Conservation (phyloP, 2,113 vertebrate species). For the Tautogolabrus adspersus region DNA sequence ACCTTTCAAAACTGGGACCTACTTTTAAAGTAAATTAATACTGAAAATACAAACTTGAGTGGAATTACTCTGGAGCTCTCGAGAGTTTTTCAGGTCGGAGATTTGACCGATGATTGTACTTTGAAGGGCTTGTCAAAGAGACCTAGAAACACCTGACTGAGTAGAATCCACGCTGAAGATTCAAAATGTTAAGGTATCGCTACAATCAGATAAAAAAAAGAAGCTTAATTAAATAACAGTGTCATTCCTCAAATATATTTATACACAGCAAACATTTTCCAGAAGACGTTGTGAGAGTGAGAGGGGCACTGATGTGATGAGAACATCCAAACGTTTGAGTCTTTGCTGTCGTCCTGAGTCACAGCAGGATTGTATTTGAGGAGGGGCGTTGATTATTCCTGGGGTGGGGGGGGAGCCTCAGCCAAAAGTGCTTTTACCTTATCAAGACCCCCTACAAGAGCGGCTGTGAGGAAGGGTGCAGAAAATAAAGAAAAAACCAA, state of each 20-base stretch:
- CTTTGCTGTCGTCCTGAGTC: conserved; percentile 66
- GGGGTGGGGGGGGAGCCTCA: conserved; percentile 17
- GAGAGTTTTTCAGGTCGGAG: conserved; percentile 24
- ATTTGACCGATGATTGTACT: conserved; percentile 63
- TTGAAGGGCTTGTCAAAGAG: conserved; percentile 38
- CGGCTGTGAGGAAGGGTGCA: conserved; percentile 47
- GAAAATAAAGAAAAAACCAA: conserved; percentile 23
- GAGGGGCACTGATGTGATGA: conserved; percentile 53
- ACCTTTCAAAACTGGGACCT: conserved; percentile 10
- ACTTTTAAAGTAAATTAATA: conserved; percentile 35
- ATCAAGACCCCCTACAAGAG: conserved; percentile 34
- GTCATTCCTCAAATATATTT: conserved; percentile 73
- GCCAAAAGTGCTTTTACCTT: conserved; percentile 70
- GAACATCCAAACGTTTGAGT: conserved; percentile 54
- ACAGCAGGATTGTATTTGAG: conserved; percentile 51
- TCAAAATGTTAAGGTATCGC: conserved; percentile 49
- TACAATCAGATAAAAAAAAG: conserved; percentile 58
- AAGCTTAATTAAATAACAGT: conserved; percentile 80
- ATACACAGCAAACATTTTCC: conserved; percentile 75
- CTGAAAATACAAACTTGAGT: conserved; percentile 51
- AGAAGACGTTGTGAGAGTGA: conserved; percentile 53
- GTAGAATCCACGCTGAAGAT: conserved; percentile 36
- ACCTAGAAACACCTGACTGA: conserved; percentile 45
- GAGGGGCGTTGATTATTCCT: not conserved
- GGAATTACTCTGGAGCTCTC: conserved; percentile 16